These are phyloP conservation scores for Neoseiulus cucumeris DNA, from an alignment of 1,140 invertebrate species.

Conservation along the genomic window DNA sequence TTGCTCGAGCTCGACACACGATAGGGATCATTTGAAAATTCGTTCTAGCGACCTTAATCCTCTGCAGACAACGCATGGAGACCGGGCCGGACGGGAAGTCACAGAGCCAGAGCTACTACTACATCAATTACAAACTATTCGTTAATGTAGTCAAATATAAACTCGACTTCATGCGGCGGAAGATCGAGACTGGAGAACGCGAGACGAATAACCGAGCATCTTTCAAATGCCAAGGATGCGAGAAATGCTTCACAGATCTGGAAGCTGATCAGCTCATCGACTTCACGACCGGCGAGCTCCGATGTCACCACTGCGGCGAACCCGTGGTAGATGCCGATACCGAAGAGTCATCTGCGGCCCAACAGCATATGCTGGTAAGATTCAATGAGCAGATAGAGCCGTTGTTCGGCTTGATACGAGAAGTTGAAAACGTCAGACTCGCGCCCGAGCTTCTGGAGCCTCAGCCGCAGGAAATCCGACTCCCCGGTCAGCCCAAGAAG, in stretches of 20 bases:
- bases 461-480: constrained; percentile 47
- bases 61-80: constrained; percentile 64
- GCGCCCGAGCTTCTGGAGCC: constrained; percentile 81
- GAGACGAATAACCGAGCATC: constrained; percentile 82
- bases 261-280: constrained; percentile 80
- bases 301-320: constrained; percentile 57
- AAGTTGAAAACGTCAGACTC: constrained; percentile 84
- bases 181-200: constrained; percentile 81
- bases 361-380: constrained; percentile 57
- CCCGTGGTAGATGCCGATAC: constrained; percentile 82
- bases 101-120: constrained; percentile 91
- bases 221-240: constrained; percentile 75
- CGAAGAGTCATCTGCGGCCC: constrained; percentile 74
- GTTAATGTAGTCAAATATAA: constrained; percentile 91
- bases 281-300: constrained; percentile 54
- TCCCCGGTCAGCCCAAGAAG: constrained; percentile 1
- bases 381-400: constrained; percentile 87
- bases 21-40: no score
- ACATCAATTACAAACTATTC: constrained; percentile 89
- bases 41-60: no score
- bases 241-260: constrained; percentile 56
- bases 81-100: constrained; percentile 85
- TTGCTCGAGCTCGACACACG: no score
- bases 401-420: constrained; percentile 59
- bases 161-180: constrained; percentile 77